Conservation (phyloP, 2,113 vertebrate genomes). For the Trematomus loennbergii region DNA sequence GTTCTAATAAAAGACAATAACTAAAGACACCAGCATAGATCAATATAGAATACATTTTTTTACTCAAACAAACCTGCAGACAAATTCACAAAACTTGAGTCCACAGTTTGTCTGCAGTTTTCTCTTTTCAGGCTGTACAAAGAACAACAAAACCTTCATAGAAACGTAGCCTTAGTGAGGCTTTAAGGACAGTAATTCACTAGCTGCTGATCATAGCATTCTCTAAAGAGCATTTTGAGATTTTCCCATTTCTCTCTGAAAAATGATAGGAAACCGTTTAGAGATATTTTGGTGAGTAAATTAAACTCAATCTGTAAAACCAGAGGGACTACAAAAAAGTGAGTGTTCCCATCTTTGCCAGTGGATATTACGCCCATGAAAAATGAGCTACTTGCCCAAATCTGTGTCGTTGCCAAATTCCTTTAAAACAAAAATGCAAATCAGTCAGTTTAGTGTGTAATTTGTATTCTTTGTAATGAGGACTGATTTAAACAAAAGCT, state of each 20-base stretch:
- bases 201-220: neutral
- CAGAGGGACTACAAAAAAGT: neutral
- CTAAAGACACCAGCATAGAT: neutral
- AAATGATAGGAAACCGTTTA: neutral
- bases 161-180: too few relatives aligned
- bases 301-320: neutral
- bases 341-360: neutral
- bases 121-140: neutral
- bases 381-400: neutral
- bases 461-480: constrained; percentile 1
- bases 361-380: neutral
- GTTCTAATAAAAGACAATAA: neutral
- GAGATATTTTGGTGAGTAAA: neutral
- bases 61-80: neutral
- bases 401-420: neutral
- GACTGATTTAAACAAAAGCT: constrained; percentile 7
- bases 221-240: neutral
- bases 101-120: neutral
- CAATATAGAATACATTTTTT: neutral
- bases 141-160: neutral
- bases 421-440: neutral
- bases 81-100: neutral
- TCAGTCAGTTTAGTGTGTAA: neutral
- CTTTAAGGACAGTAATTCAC: neutral
- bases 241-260: neutral